phyloP scores from a whole-genome alignment of 1,140 invertebrate genomes.

The Drosophila baimaii region DNA sequence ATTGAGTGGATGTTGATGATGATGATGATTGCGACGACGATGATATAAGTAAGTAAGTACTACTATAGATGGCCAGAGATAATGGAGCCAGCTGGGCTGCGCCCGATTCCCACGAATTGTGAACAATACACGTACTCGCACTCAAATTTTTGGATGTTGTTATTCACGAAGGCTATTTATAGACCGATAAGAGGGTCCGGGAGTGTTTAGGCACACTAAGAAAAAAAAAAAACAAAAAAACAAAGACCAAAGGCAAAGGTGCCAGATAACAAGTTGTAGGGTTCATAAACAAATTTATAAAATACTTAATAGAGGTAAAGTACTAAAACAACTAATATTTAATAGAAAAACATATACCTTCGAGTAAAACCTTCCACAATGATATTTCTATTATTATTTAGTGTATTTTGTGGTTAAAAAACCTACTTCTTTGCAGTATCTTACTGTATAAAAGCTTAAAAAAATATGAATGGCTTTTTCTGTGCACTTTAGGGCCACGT shows the following conservation, averaged over 20 bases:
- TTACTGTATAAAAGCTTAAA: neutral
- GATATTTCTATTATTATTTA: neutral
- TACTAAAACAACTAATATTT: neutral
- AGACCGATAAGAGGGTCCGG: conserved; percentile 19
- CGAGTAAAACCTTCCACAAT: neutral
- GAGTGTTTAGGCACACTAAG: conserved; percentile 14
- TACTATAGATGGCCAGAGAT: conserved; percentile 28
- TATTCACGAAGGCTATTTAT: conserved; percentile 29
- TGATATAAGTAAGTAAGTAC: conserved; percentile 15
- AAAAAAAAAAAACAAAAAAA: neutral
- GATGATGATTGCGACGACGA: neutral
- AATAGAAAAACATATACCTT: neutral
- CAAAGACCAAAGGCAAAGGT: too few relatives aligned
- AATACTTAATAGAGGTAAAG: neutral
- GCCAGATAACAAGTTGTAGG: neutral
- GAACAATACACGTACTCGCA: conserved; percentile 8
- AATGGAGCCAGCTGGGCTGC: conserved; percentile 4
- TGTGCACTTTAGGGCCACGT: conserved; percentile 10
- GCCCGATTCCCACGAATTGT: conserved; percentile 18
- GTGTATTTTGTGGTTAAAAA: neutral
- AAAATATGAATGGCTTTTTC: neutral
- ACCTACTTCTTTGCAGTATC: neutral
- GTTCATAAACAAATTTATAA: neutral
- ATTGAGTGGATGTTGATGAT: conserved; percentile 25
- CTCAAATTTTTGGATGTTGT: conserved; percentile 38